Evolutionary conservation across 2,797 vertebrate genomes (phyloP).

Genomic region (Malacoctenus gilli): DNA sequence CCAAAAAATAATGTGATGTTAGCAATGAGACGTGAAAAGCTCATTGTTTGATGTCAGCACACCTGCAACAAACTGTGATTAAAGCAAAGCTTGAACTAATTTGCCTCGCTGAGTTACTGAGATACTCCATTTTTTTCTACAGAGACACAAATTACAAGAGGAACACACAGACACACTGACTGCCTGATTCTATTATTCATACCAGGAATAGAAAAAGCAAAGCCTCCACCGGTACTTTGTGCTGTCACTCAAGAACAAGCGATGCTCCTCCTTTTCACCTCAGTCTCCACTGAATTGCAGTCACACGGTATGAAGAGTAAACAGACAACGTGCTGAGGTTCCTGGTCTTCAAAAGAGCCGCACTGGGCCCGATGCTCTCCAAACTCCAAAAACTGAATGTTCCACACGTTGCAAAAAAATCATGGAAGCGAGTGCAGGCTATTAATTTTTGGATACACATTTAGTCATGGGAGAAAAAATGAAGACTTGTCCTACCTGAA

Average conservation of each 20-base stretch:
- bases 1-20: too few species aligned
- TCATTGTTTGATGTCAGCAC: background rate
- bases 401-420: background rate
- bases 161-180: background rate
- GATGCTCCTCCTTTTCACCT: conserved; percentile 62
- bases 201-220: conserved; percentile 42
- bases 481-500: conserved; percentile 85
- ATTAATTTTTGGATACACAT: background rate
- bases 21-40: background rate
- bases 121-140: too few species aligned
- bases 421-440: background rate
- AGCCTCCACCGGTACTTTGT: conserved; percentile 42
- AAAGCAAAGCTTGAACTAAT: conserved; percentile 4
- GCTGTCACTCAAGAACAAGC: conserved; percentile 49
- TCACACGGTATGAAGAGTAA: conserved; percentile 58
- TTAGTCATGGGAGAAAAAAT: background rate
- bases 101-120: conserved; percentile 1
- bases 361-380: conserved; percentile 7
- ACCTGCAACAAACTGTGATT: background rate
- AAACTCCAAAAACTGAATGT: too few species aligned
- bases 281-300: conserved; percentile 44
- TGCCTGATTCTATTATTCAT: conserved; percentile 56
- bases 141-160: too few species aligned
- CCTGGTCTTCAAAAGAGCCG: conserved; percentile 31
- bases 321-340: conserved; percentile 61